Conservation (phyloP, 1,140 invertebrate species). For the Drusus annulatus region DNA sequence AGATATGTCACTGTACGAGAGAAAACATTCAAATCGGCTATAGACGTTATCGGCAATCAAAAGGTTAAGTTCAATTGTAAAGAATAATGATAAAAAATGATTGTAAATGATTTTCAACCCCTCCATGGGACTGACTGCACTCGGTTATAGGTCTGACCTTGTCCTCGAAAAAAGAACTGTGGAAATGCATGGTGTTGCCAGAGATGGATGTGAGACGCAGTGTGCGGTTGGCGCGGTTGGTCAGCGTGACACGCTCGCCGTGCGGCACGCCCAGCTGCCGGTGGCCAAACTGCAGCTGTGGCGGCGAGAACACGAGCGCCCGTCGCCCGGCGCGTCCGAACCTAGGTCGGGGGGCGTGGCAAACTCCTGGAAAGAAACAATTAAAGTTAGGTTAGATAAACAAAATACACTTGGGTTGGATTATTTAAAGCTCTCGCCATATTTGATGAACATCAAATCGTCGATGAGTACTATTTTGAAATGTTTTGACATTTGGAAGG, state of each 20-base stretch:
- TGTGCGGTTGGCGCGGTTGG: slow-evolving; percentile 74
- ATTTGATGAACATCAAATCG: too few species aligned
- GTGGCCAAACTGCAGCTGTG: slow-evolving; percentile 46
- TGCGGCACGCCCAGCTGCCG: slow-evolving; percentile 54
- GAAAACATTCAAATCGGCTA: too few species aligned
- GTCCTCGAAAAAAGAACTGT: slow-evolving; percentile 93
- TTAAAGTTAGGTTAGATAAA: not conserved
- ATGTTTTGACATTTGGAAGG: too few species aligned
- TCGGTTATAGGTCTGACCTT: slow-evolving; percentile 76
- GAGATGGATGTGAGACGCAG: slow-evolving; percentile 90
- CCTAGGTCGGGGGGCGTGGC: slow-evolving; percentile 11
- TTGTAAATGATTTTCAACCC: too few species aligned
- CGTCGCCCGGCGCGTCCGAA: slow-evolving; percentile 14
- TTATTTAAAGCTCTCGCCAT: too few species aligned
- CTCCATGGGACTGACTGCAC: too few species aligned
- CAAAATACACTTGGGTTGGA: too few species aligned
- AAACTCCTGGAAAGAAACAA: slow-evolving; percentile 32
- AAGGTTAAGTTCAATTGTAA: too few species aligned
- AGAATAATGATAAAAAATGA: too few species aligned
- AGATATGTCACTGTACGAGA: too few species aligned
- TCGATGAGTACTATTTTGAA: too few species aligned
- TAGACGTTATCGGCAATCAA: too few species aligned
- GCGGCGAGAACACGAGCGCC: slow-evolving; percentile 51
- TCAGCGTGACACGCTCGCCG: slow-evolving; percentile 57
- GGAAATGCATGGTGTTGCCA: slow-evolving; percentile 89